Evolutionary conservation across 2,888 invertebrate genomes (phyloP), one percentile per base, ranked within the genome.

Genomic region (Eurytoma adleriae): DNA sequence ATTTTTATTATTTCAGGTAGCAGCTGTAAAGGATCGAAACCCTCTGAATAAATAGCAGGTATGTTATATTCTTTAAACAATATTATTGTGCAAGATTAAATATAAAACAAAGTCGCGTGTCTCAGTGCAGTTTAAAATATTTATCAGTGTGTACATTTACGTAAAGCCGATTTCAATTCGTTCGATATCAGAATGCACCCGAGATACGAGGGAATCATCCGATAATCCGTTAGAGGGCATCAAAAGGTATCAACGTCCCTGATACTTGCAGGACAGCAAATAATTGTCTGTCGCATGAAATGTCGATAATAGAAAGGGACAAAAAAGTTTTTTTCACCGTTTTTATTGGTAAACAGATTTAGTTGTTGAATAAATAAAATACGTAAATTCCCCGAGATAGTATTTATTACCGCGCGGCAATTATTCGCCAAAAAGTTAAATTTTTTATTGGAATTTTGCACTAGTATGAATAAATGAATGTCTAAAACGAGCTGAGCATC

Each of bases 151-250:
- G 57, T 57, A 70, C 69, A 40, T 70, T 57, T 40, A 30, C 3
- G 57, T 70, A 70, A 57, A 70, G 40, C 69, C 57, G 57, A 70
- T 70, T 70, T 70, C 20, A 20, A 59, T 50, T 59, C 20, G 10
- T 48, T 16, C 70, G 70, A 70, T 59, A 48, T 4, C 10, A 59
- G 48, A 70, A 50, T 48, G 20, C 27, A 14, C 16, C 48, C 14
- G 27, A 70, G 48, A 68, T 61, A 27, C 18, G 14, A n/a, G 24
- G 14, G 24, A 20, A 27, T 54, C 68, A 10, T n/a, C 54, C 30
- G 54, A 68, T 68, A 68, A 68, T 68, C 54, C 68, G 20, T 57
- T 27, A 40, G 30, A 40, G 69, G 40, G 24, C 56, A 69, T 69
- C 56, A 69, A 69, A 69, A 69, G 56, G 56, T 56, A 69, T 69